phyloP scores from a whole-genome alignment of 1,140 invertebrate species.

The Eumaeus atala region DNA sequence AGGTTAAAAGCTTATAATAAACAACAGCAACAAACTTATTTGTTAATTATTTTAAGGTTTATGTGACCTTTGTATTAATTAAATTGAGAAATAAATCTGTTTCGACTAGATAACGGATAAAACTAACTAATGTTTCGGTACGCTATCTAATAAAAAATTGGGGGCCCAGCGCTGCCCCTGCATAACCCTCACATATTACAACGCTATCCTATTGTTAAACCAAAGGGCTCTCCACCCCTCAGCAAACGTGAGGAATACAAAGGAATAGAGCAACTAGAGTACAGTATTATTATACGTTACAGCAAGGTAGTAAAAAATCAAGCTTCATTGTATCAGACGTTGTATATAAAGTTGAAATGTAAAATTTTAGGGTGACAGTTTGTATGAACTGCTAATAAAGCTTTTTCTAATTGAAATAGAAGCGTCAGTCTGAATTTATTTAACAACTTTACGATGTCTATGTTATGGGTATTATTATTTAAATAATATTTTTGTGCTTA shows the following conservation, averaged over 20 bases:
- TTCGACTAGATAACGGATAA: slow-evolving; percentile 33
- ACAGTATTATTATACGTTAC: slow-evolving; percentile 35
- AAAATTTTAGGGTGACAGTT: slow-evolving; percentile 31
- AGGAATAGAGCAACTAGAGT: slow-evolving; percentile 38
- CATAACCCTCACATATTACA: slow-evolving; percentile 35
- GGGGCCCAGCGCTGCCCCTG: slow-evolving; percentile 30
- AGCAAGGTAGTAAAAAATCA: slow-evolving; percentile 30
- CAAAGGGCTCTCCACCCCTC: slow-evolving; percentile 38
- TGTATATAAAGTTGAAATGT: slow-evolving; percentile 34
- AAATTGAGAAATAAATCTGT: slow-evolving; percentile 24
- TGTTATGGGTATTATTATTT: too few species aligned
- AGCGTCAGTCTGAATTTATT: background rate
- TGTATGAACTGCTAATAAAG: slow-evolving; percentile 32
- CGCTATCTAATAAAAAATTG: slow-evolving; percentile 29
- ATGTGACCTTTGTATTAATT: background rate
- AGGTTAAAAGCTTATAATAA: too few species aligned
- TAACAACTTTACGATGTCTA: too few species aligned
- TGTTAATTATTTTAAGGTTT: background rate
- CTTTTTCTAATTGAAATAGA: slow-evolving; percentile 12
- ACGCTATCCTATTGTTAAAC: slow-evolving; percentile 34
- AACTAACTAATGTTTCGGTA: slow-evolving; percentile 40
- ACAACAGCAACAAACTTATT: too few species aligned
- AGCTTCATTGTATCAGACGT: slow-evolving; percentile 30
- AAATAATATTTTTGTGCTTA: too few species aligned
- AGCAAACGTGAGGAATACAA: slow-evolving; percentile 48